Conservation (phyloP, 2,113 vertebrate genomes). For the Xiphias gladius region DNA sequence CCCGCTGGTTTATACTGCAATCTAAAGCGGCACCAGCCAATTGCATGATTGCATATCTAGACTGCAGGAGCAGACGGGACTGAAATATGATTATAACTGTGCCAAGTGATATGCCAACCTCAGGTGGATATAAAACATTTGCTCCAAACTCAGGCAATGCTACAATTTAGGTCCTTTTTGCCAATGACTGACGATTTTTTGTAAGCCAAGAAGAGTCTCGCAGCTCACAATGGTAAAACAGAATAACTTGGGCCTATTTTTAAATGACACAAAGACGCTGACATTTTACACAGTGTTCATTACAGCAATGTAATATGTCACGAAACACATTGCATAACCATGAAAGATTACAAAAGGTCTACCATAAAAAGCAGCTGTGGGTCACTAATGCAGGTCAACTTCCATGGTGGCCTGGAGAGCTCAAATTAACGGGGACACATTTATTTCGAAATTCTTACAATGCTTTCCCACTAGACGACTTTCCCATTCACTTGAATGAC, state of each 20-base stretch:
- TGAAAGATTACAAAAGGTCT: slow-evolving; percentile 22
- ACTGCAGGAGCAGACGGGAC: not conserved
- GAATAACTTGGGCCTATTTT: not conserved
- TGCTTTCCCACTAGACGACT: too few relatives aligned
- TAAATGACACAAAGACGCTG: slow-evolving; percentile 2
- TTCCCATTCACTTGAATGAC: not conserved
- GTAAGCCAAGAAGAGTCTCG: not conserved
- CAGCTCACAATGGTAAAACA: not conserved
- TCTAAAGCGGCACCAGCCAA: not conserved
- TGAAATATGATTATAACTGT: not conserved
- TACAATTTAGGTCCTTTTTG: not conserved
- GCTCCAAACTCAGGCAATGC: not conserved
- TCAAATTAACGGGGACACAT: not conserved
- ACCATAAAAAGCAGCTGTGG: not conserved
- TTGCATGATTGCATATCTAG: not conserved
- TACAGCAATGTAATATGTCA: slow-evolving; percentile 21
- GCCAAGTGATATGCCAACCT: not conserved
- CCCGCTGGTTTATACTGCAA: not conserved
- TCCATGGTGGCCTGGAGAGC: not conserved
- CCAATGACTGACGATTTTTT: not conserved
- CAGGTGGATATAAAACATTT: not conserved
- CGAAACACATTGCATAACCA: slow-evolving; percentile 24
- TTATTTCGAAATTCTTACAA: not conserved
- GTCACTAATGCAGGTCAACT: slow-evolving; percentile 7
- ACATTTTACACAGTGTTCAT: slow-evolving; percentile 38